A percentile compares a stretch with the other conserved stretches of the same genome.
These are phyloP conservation scores for Campoletis sonorensis DNA, from an alignment of 1,140 invertebrate genomes.

Conservation along the genomic window DNA sequence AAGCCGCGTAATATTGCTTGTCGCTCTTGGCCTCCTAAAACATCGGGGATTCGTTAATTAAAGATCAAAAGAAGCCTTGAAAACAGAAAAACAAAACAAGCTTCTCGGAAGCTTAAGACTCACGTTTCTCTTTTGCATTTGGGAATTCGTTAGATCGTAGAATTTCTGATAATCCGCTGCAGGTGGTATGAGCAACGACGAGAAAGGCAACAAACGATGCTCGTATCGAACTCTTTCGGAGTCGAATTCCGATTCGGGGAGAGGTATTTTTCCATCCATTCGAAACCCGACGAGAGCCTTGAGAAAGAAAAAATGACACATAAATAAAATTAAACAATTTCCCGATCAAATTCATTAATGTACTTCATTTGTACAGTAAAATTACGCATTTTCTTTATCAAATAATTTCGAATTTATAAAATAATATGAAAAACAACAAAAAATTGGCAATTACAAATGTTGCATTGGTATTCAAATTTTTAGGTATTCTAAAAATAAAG, in stretches of 20 bases:
- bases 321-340: background rate
- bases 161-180: constrained; percentile 93
- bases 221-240: constrained; percentile 96
- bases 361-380: no score
- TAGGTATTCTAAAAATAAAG: no score
- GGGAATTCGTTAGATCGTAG: constrained; percentile 79
- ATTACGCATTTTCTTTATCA: background rate
- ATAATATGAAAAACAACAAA: background rate
- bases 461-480: no score
- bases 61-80: background rate
- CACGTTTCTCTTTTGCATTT: constrained; percentile 73
- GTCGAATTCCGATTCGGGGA: constrained; percentile 91
- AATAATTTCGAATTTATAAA: no score
- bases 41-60: background rate
- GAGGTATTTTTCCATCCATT: constrained; percentile 85
- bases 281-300: constrained; percentile 86
- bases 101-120: constrained; percentile 50
- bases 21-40: constrained; percentile 70
- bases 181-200: constrained; percentile 90
- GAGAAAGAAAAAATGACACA: constrained; percentile 55
- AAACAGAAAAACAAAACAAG: background rate
- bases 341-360: no score
- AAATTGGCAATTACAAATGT: constrained; percentile 14
- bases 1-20: constrained; percentile 85
- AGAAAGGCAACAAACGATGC: constrained; percentile 94